Conservation (phyloP, 2,797 vertebrate species). For the Pterois miles region DNA sequence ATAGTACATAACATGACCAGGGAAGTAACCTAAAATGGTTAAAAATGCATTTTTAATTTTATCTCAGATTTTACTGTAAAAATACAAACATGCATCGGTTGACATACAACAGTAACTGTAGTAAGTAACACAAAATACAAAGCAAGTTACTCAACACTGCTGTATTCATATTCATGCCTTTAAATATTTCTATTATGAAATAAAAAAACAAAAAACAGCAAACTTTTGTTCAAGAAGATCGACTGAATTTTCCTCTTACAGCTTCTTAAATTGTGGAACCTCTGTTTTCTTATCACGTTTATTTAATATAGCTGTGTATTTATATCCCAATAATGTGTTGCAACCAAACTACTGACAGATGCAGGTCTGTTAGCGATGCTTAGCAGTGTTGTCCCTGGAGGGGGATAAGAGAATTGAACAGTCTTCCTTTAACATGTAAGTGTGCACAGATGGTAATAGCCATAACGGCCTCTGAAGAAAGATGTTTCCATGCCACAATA, state of each 20-base stretch:
- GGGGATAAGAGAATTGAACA: neutral
- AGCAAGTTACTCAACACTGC: neutral
- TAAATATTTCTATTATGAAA: neutral
- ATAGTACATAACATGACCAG: neutral
- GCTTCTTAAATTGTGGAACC: neutral
- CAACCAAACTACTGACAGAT: neutral
- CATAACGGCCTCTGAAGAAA: constrained; percentile 9
- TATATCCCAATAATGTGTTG: neutral
- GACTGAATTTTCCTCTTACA: neutral
- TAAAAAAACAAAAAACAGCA: no score
- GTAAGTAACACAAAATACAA: neutral
- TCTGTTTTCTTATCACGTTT: neutral
- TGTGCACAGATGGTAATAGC: constrained; percentile 7
- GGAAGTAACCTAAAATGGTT: neutral
- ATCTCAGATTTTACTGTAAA: neutral
- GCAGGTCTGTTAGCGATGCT: neutral
- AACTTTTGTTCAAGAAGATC: neutral
- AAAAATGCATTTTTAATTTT: neutral
- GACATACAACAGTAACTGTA: neutral
- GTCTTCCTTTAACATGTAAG: neutral
- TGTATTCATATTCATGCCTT: neutral
- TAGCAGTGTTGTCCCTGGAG: neutral
- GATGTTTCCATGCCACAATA: neutral
- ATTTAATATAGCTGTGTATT: no score
- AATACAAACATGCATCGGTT: neutral